Evolutionary conservation across 1,140 invertebrate genomes (phyloP), one percentile per base, ranked within the genome.

Genomic region (Philotrypesis tridentata): DNA sequence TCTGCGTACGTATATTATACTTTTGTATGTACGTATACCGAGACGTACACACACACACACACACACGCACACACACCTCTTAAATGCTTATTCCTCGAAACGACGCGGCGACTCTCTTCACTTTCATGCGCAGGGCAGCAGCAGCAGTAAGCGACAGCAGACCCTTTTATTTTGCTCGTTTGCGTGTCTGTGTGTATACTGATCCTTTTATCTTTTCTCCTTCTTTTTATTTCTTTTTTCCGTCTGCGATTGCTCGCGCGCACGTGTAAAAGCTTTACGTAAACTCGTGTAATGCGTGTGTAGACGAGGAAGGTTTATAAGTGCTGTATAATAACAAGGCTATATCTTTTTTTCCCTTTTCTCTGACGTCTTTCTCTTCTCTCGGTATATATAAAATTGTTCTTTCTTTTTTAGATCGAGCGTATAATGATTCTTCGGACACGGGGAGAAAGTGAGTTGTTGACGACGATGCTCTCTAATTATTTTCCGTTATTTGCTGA

Each of bases 71-170:
- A 6, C 61, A 8, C 79, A 86, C 79, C 83, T 85, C 85, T 88
- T 88, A 88, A 88, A 86, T 88, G n/a, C n/a, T n/a, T n/a, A 88
- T 88, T 87, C 84, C 31, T 83, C 80, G 61, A 65, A 29, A 65
- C 25, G 84, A 85, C 84, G 86, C 0, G 6, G 25, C 12, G 48
- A 55, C 48, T 55, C 48, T 55, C 87, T 88, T 88, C 87, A 88
- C 87, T 88, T 88, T 88, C 87, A 85, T 88, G 77, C 85, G 68
- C n/a, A n/a, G n/a, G n/a, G n/a, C n/a, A n/a, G n/a, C n/a, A n/a
- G n/a, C n/a, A n/a, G n/a, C n/a, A n/a, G n/a, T n/a, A 17, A 17
- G 17, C 17, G 4, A 2, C 1, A 5, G 6, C 67, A 17, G 11
- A 70, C 67, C 31, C 31, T 31, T 37, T 37, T n/a, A 21, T 65